Evolutionary conservation across 2,113 vertebrate genomes (phyloP), one percentile per base, ranked within the genome.

Genomic region (Psophia crepitans): DNA sequence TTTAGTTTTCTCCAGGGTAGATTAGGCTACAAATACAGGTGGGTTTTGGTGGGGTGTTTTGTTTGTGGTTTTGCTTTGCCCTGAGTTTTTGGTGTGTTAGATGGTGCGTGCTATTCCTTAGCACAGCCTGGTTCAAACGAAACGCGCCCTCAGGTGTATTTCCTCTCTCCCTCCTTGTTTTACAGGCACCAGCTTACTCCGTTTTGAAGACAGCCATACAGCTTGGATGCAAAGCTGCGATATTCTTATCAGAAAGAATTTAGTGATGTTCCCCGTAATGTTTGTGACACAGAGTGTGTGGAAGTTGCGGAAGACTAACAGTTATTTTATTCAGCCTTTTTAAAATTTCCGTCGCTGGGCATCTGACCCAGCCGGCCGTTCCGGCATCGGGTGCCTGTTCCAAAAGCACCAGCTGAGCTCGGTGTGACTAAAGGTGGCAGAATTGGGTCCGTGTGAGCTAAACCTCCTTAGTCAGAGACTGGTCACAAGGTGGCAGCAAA

Each of bases 151-250:
- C 32, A 66, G 12, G 26, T 48, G 9, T 33, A 51, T 87, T 54
- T 79, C 32, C 64, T 82, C 17, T 68, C 53, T 70, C 81, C 20
- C 81, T 89, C 39, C 94, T 90, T 69, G 85, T 78, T 77, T 91
- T 96, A 65, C 90, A 99, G 99, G 98, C 99, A 57, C 99, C 99
- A 64, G 99, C 98, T 26, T 99, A 99, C 32, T 94, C 96, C 5
- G 32, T 99, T 61, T 87, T 99, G 96, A 99, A 99, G 98, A 99
- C 93, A 60, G 61, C 95, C 20, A 99, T 99, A 98, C 99, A 99
- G 54, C 94, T 98, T 4, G 99, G 99, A 41, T 99, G 99, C 97
- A 99, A 98, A 94, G 98, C 96, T 77, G 99, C 99, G 4, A 99
- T 99, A 96, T 99, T 97, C 96, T 93, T 98, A 77, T 99, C 99